Evolutionary conservation across 2,113 vertebrate genomes (phyloP).

Genomic region (Poecile atricapillus): DNA sequence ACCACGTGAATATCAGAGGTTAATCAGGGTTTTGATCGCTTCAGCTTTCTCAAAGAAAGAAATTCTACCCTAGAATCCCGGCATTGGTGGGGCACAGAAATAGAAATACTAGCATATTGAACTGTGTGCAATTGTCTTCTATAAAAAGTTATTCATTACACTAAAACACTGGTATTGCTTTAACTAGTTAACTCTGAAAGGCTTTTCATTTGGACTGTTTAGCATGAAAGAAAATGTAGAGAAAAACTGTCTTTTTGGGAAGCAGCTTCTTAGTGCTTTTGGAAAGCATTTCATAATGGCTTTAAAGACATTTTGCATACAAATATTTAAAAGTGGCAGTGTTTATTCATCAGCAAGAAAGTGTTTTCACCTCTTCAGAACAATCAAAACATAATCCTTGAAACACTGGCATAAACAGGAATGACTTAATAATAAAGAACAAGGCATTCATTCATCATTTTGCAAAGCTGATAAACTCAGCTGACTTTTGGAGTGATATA

Average conservation of each 20-base stretch:
- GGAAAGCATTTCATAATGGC: conserved; percentile 76
- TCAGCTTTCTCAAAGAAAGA: conserved; percentile 87
- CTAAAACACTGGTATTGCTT: conserved; percentile 82
- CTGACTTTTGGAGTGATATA: conserved; percentile 59
- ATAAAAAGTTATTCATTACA: conserved; percentile 82
- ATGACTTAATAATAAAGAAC: conserved; percentile 75
- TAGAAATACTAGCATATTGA: conserved; percentile 73
- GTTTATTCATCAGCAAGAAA: conserved; percentile 77
- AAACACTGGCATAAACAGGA: conserved; percentile 73
- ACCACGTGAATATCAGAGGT: conserved; percentile 88
- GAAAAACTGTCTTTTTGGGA: conserved; percentile 66
- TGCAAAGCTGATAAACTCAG: conserved; percentile 68
- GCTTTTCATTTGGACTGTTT: conserved; percentile 76
- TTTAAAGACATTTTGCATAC: conserved; percentile 75
- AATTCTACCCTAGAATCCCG: conserved; percentile 74
- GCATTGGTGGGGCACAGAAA: conserved; percentile 70
- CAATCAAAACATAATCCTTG: conserved; percentile 81
- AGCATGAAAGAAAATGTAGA: conserved; percentile 77
- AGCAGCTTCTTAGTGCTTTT: conserved; percentile 69
- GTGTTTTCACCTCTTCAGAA: conserved; percentile 74
- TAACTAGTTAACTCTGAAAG: conserved; percentile 84
- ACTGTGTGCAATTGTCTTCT: conserved; percentile 70
- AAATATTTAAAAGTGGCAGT: conserved; percentile 76
- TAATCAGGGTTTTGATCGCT: conserved; percentile 87
- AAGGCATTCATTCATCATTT: conserved; percentile 74